phyloP scores from a whole-genome alignment of 2,113 vertebrate species.

The Cyprinodon tularosa region DNA sequence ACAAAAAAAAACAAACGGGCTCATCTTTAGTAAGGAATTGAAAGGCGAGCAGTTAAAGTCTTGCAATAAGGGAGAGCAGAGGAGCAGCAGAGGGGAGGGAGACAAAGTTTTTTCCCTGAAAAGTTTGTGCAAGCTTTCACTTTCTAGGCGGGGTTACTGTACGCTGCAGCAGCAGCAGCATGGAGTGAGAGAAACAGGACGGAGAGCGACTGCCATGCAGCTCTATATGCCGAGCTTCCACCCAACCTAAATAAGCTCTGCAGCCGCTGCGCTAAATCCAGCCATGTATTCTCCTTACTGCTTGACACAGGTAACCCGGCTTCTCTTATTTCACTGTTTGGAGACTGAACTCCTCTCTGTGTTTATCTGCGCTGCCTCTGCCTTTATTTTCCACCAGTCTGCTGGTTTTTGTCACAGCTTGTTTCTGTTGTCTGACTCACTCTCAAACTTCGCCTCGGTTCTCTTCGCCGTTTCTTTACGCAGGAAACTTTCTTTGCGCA shows the following conservation, averaged over 20 bases:
- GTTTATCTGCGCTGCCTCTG: background rate
- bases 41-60: conserved; percentile 31
- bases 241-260: conserved; percentile 79
- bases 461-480: conserved; percentile 7
- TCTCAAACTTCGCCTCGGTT: conserved; percentile 34
- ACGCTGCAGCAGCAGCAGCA: conserved; percentile 74
- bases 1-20: too few species aligned
- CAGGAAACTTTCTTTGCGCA: conserved; percentile 48
- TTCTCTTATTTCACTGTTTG: conserved; percentile 58
- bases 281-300: conserved; percentile 87
- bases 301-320: conserved; percentile 83
- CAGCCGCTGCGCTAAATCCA: conserved; percentile 64
- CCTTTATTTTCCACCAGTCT: conserved; percentile 12
- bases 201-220: conserved; percentile 81
- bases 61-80: conserved; percentile 9
- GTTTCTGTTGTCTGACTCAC: conserved; percentile 9
- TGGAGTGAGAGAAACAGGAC: conserved; percentile 80
- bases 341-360: background rate
- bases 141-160: conserved; percentile 85
- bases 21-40: background rate
- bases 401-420: background rate
- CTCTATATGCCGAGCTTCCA: conserved; percentile 76
- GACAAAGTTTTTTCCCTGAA: conserved; percentile 77
- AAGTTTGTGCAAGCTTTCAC: conserved; percentile 84
- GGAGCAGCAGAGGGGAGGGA: conserved; percentile 46